These are phyloP conservation scores for Pogonognathellus flavescens DNA, from an alignment of 1,140 invertebrate genomes.

Conservation along the genomic window DNA sequence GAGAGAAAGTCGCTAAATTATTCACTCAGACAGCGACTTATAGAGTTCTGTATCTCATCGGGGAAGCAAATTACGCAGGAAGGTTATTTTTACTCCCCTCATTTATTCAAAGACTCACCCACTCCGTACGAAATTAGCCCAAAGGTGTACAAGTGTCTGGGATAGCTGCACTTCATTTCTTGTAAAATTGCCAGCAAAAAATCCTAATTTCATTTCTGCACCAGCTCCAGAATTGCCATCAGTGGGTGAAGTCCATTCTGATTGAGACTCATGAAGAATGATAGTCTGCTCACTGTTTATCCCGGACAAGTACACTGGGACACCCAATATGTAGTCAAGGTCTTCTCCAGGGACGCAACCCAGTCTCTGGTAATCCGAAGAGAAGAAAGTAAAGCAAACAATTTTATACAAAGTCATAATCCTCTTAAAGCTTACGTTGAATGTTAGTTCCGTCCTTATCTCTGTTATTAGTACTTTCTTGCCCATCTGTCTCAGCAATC, in stretches of 20 bases:
- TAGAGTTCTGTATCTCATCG: neutral
- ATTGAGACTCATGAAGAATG: conserved; percentile 43
- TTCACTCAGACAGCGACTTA: conserved; percentile 7
- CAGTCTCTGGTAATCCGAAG: conserved; percentile 66
- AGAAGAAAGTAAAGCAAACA: conserved; percentile 26
- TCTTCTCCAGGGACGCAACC: conserved; percentile 76
- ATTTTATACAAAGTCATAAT: conserved; percentile 48
- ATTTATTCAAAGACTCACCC: conserved; percentile 80
- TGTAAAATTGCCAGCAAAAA: conserved; percentile 89
- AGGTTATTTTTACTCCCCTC: neutral
- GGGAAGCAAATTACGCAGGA: conserved; percentile 9
- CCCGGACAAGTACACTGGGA: conserved; percentile 70
- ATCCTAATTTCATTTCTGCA: conserved; percentile 74
- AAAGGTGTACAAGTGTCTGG: conserved; percentile 93
- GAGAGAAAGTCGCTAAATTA: conserved; percentile 13
- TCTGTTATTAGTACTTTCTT: conserved; percentile 24
- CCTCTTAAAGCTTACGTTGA: conserved; percentile 41
- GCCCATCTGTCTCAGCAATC: conserved; percentile 14
- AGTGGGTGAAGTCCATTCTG: conserved; percentile 16
- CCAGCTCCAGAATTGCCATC: conserved; percentile 14
- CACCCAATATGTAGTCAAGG: conserved; percentile 76
- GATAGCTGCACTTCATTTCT: conserved; percentile 89
- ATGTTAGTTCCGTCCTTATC: conserved; percentile 28
- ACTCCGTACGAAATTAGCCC: conserved; percentile 94
- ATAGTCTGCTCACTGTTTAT: conserved; percentile 18